These are phyloP conservation scores for Chorisops tibialis DNA, from an alignment of 2,888 invertebrate genomes.

Conservation along the genomic window DNA sequence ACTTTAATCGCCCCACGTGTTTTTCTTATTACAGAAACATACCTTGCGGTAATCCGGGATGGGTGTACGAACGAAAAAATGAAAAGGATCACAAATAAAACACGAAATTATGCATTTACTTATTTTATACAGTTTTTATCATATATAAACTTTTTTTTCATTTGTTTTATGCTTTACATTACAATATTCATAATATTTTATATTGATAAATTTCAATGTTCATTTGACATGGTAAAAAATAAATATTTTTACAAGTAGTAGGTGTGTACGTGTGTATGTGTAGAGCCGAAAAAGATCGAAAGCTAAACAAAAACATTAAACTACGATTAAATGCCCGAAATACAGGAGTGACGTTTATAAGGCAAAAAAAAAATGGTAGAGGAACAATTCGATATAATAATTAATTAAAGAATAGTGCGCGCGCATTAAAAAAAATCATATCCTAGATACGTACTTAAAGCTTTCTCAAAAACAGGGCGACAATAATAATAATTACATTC, in stretches of 20 bases:
- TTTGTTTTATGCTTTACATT: constrained; percentile 17
- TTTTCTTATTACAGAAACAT: too few species aligned
- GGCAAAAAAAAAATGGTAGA: too few species aligned
- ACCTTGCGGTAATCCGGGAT: too few species aligned
- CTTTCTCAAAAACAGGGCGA: constrained; percentile 14
- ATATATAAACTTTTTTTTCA: constrained; percentile 7
- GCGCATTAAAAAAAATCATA: not conserved
- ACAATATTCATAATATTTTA: constrained; percentile 13
- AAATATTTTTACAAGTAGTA: constrained; percentile 23
- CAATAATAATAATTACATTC: constrained; percentile 13
- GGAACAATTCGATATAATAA: too few species aligned
- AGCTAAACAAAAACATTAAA: too few species aligned
- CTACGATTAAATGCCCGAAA: too few species aligned
- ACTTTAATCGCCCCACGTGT: too few species aligned
- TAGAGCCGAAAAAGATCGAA: constrained; percentile 2
- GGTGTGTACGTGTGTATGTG: constrained; percentile 13
- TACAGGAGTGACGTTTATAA: too few species aligned
- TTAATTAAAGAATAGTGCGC: too few species aligned
- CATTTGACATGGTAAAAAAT: constrained; percentile 18
- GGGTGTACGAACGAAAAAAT: too few species aligned
- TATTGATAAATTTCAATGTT: constrained; percentile 19
- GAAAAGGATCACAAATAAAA: too few species aligned
- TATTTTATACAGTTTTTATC: constrained; percentile 1
- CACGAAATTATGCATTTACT: too few species aligned
- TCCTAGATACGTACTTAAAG: constrained; percentile 20